A percentile compares a stretch with the other conserved stretches of the same genome.
Conservation (phyloP, 2,888 invertebrate genomes). For the Tethea ocularis region DNA sequence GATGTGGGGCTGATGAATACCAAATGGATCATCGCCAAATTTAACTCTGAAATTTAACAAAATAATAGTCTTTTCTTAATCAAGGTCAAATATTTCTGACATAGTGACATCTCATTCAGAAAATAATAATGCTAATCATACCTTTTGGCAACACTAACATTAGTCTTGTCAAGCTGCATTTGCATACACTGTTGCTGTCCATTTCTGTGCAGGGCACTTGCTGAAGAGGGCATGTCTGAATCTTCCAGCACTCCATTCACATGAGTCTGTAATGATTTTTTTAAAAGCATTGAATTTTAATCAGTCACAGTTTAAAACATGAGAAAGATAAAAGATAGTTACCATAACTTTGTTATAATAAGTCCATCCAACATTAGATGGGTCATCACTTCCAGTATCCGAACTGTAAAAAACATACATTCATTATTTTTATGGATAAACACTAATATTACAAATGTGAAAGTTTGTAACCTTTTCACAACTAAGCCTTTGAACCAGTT, state of each 20-base stretch:
- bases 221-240: constrained; percentile 78
- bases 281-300: constrained; percentile 10
- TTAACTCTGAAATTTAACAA: constrained; percentile 58
- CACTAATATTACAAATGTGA: no score
- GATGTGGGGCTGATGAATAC: constrained; percentile 54
- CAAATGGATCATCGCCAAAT: constrained; percentile 71
- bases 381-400: constrained; percentile 80
- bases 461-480: no score
- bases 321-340: constrained; percentile 29
- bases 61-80: background rate
- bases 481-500: no score
- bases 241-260: constrained; percentile 79
- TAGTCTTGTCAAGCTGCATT: constrained; percentile 77
- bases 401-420: constrained; percentile 59
- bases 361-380: constrained; percentile 86
- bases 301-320: background rate
- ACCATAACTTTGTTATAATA: constrained; percentile 89
- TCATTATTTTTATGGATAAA: background rate
- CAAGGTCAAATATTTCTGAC: background rate
- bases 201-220: constrained; percentile 70
- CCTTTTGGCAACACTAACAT: constrained; percentile 78
- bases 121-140: constrained; percentile 26
- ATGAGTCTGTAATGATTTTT: constrained; percentile 61
- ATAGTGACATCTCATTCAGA: background rate
- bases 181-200: constrained; percentile 69